A percentile compares a stretch with the other conserved stretches of the same genome.
Evolutionary conservation across 2,113 vertebrate genomes (phyloP).

Genomic region (Apus apus): DNA sequence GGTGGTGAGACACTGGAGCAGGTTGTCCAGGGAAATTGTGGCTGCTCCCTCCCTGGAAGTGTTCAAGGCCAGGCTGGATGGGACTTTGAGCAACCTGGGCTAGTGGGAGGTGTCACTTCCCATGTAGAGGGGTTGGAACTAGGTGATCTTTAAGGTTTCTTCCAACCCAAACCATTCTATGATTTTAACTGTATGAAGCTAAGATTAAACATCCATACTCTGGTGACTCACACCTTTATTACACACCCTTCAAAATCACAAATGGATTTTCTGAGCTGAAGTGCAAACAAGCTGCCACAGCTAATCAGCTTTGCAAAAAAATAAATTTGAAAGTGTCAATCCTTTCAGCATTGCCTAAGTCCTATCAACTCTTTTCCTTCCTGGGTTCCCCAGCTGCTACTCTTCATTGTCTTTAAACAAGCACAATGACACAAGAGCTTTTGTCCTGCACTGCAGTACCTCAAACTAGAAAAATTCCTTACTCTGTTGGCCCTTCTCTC

Average conservation of each 20-base stretch:
- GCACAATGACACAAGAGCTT: background rate
- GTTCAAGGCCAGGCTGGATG: too few species aligned
- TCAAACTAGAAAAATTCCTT: background rate
- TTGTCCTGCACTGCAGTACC: background rate
- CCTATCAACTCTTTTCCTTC: background rate
- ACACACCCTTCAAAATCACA: constrained; percentile 28
- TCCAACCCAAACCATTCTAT: too few species aligned
- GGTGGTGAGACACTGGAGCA: too few species aligned
- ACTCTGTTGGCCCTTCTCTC: background rate
- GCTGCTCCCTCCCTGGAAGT: too few species aligned
- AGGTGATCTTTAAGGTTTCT: too few species aligned
- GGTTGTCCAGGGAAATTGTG: too few species aligned
- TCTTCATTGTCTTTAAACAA: background rate
- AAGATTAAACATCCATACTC: background rate
- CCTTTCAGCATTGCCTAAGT: background rate
- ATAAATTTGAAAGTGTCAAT: background rate
- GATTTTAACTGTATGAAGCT: background rate
- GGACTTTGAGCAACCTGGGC: too few species aligned
- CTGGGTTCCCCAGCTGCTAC: background rate
- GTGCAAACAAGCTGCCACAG: background rate
- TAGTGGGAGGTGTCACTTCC: too few species aligned
- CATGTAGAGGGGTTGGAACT: too few species aligned
- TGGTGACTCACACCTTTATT: constrained; percentile 2
- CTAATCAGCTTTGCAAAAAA: constrained; percentile 44
- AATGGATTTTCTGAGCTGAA: constrained; percentile 11